These are phyloP conservation scores for Ochlodes sylvanus DNA, from an alignment of 2,888 invertebrate species.

Conservation along the genomic window DNA sequence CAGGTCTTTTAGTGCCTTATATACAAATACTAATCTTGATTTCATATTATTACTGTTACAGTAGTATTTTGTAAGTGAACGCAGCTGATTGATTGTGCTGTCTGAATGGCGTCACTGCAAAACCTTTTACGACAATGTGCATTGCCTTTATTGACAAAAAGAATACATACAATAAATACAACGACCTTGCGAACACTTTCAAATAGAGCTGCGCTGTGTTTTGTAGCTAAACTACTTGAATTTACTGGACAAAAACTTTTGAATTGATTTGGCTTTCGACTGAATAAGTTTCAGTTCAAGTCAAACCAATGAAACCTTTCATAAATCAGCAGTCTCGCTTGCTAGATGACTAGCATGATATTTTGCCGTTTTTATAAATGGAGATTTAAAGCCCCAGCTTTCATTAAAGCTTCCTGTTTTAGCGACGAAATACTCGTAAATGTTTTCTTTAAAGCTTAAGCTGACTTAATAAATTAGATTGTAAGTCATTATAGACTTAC, in stretches of 20 bases:
- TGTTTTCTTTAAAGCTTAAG: too few relatives aligned
- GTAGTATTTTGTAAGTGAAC: slow-evolving; percentile 2
- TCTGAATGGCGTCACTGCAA: slow-evolving; percentile 5
- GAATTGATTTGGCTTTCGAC: not conserved
- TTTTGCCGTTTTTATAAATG: too few relatives aligned
- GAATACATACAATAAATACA: slow-evolving; percentile 7
- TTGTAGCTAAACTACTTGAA: slow-evolving; percentile 9
- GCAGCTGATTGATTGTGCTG: slow-evolving; percentile 5
- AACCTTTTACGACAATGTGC: slow-evolving; percentile 29
- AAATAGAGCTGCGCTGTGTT: slow-evolving; percentile 14
- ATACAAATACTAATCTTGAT: not conserved
- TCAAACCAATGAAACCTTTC: too few relatives aligned
- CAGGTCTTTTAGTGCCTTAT: too few relatives aligned
- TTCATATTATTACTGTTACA: not conserved
- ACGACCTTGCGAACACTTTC: slow-evolving; percentile 34
- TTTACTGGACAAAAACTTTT: not conserved
- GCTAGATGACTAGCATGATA: too few relatives aligned
- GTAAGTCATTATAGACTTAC: too few relatives aligned
- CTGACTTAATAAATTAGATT: too few relatives aligned
- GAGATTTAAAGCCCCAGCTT: too few relatives aligned
- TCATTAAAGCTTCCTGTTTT: too few relatives aligned
- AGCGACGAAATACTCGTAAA: too few relatives aligned
- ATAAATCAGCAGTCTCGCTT: too few relatives aligned
- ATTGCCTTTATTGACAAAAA: slow-evolving; percentile 16
- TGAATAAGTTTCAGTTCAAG: not conserved